A percentile compares a stretch with the other conserved stretches of the same genome.
Conservation (phyloP, 1,140 invertebrate genomes). For the Drosophila mojavensis region DNA sequence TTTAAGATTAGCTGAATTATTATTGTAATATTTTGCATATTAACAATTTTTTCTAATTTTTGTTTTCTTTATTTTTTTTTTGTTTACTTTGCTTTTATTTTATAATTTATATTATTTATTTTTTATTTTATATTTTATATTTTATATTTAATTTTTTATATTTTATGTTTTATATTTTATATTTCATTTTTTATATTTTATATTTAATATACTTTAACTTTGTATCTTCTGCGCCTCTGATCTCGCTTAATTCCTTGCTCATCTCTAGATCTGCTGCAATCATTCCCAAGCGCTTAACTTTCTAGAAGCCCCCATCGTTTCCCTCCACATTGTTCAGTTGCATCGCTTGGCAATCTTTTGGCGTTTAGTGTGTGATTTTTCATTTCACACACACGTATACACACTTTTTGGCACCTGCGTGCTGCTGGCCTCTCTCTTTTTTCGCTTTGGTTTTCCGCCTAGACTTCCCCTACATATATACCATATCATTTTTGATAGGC, state of each 20-base stretch:
- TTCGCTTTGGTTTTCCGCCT: slow-evolving; percentile 50
- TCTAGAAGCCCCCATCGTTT: background rate
- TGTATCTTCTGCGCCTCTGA: too few relatives aligned
- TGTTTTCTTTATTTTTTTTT: too few relatives aligned
- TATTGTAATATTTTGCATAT: too few relatives aligned
- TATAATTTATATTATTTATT: too few relatives aligned
- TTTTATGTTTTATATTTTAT: too few relatives aligned
- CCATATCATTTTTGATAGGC: slow-evolving; percentile 64
- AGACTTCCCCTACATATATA: slow-evolving; percentile 47
- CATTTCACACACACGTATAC: slow-evolving; percentile 50
- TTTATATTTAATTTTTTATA: too few relatives aligned
- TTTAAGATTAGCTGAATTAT: too few relatives aligned
- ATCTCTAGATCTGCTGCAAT: too few relatives aligned
- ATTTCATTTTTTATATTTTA: too few relatives aligned
- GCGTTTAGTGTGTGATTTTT: slow-evolving; percentile 75
- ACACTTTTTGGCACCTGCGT: slow-evolving; percentile 76
- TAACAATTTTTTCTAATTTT: too few relatives aligned
- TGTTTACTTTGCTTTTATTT: too few relatives aligned
- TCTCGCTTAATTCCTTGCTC: background rate
- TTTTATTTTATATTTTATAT: too few relatives aligned
- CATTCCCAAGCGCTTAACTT: background rate
- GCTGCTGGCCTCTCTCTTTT: slow-evolving; percentile 8
- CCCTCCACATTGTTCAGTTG: slow-evolving; percentile 21
- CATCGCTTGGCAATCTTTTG: slow-evolving; percentile 64
- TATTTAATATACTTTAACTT: background rate